Percentiles rank a stretch among this genome's conserved stretches.
Evolutionary conservation across 2,888 invertebrate species (phyloP).

Genomic region (Hetaerina titia): DNA sequence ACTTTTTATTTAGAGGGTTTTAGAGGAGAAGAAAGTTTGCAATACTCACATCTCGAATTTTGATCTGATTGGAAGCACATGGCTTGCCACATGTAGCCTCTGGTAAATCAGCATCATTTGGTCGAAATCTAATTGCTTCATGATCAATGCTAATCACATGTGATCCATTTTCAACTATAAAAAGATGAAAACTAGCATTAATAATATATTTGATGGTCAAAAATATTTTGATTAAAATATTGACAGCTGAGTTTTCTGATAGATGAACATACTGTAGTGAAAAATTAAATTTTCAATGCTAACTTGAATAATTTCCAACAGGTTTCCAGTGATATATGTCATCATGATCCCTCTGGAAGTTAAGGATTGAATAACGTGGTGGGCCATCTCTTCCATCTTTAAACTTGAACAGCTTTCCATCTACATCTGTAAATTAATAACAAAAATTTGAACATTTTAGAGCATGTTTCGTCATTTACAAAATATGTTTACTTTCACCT

Average conservation of each 20-base stretch:
- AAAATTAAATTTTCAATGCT: slow-evolving; percentile 71
- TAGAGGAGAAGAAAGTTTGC: not conserved
- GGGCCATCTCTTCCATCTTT: slow-evolving; percentile 78
- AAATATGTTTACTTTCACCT: too few relatives aligned
- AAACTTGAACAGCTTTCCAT: slow-evolving; percentile 78
- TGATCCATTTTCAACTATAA: slow-evolving; percentile 75
- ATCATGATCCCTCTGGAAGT: slow-evolving; percentile 74
- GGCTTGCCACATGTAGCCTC: slow-evolving; percentile 77
- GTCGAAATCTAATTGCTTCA: slow-evolving; percentile 75
- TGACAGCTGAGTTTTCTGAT: not conserved
- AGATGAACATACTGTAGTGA: slow-evolving; percentile 10
- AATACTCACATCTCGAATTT: slow-evolving; percentile 74
- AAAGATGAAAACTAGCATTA: slow-evolving; percentile 37
- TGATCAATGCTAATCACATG: slow-evolving; percentile 75
- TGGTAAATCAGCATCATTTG: slow-evolving; percentile 75
- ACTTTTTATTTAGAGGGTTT: not conserved
- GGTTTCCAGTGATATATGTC: slow-evolving; percentile 76
- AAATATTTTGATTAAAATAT: not conserved
- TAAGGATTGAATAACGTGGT: slow-evolving; percentile 79
- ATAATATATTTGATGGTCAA: not conserved
- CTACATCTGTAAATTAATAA: slow-evolving; percentile 76
- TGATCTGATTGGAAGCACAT: slow-evolving; percentile 73
- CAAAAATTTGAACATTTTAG: not conserved
- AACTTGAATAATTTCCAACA: slow-evolving; percentile 78
- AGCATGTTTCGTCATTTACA: too few relatives aligned